These are phyloP conservation scores for Drosophila ananassae DNA, from an alignment of 1,140 invertebrate genomes.

Conservation along the genomic window DNA sequence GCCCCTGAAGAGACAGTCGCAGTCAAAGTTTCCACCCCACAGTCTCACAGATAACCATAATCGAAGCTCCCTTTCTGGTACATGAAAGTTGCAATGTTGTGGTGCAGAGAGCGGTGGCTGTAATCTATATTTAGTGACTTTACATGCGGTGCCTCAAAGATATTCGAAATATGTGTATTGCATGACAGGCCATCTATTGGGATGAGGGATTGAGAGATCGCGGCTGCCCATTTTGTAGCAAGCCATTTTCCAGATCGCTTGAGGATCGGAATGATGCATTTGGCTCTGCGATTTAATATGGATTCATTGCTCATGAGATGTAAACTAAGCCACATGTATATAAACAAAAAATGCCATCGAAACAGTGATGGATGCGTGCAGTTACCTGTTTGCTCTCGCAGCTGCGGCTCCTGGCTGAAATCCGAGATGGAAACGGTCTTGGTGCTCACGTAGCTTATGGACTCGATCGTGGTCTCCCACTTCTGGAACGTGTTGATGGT, in stretches of 20 bases:
- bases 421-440: constrained; percentile 78
- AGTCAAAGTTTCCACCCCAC: constrained; percentile 9
- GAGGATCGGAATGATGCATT: constrained; percentile 52
- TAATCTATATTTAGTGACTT: constrained; percentile 83
- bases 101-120: constrained; percentile 65
- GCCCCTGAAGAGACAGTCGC: constrained; percentile 54
- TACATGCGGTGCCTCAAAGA: constrained; percentile 79
- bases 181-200: constrained; percentile 30
- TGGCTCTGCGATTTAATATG: constrained; percentile 45
- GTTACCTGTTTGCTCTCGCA: constrained; percentile 63
- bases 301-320: constrained; percentile 30
- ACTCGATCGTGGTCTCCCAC: constrained; percentile 82
- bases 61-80: constrained; percentile 27
- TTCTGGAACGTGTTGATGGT: constrained; percentile 81
- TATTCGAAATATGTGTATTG: constrained; percentile 72
- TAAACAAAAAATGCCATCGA: constrained; percentile 9
- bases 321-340: constrained; percentile 30
- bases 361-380: constrained; percentile 3
- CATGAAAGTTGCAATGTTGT: constrained; percentile 73
- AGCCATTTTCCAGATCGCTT: constrained; percentile 75
- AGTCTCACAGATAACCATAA: background rate
- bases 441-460: constrained; percentile 80
- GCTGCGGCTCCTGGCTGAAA: constrained; percentile 58
- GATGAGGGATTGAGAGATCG: constrained; percentile 23
- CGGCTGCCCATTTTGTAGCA: constrained; percentile 62